Percentiles rank a stretch among this genome's conserved stretches.
Conservation (phyloP, 2,797 vertebrate genomes). For the Tiaroga cobitis region DNA sequence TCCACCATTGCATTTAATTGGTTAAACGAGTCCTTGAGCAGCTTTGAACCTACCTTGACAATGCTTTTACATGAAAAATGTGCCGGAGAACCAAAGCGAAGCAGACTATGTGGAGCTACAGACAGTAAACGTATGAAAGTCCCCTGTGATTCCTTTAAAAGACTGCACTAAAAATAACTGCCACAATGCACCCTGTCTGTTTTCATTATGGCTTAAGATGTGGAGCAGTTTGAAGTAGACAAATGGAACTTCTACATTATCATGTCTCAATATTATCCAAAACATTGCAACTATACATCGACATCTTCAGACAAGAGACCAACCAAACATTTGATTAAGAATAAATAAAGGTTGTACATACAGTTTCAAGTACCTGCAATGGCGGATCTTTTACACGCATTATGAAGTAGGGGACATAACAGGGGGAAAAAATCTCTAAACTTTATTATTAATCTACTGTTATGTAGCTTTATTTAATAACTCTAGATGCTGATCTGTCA, state of each 20-base stretch:
- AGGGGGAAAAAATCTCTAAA: background rate
- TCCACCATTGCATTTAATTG: background rate
- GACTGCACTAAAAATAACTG: constrained; percentile 80
- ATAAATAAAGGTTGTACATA: background rate
- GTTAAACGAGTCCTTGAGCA: background rate
- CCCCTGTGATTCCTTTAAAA: constrained; percentile 63
- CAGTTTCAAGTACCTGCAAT: background rate
- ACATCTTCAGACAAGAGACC: background rate
- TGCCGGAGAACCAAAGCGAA: constrained; percentile 43
- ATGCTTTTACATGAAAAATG: constrained; percentile 52
- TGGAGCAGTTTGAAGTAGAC: constrained; percentile 62
- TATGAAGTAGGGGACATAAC: background rate
- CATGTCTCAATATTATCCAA: constrained; percentile 53
- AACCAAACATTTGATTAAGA: background rate
- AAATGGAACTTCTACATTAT: constrained; percentile 48
- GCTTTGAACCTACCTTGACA: constrained; percentile 62
- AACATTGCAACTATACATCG: constrained; percentile 51
- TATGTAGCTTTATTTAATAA: background rate
- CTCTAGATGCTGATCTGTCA: background rate
- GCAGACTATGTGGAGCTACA: constrained; percentile 51
- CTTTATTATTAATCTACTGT: background rate
- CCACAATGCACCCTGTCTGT: constrained; percentile 65
- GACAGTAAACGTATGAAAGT: constrained; percentile 61
- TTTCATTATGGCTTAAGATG: constrained; percentile 66
- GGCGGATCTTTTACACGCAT: background rate